Percentiles rank a stretch among this genome's conserved stretches.
Evolutionary conservation across 2,113 vertebrate genomes (phyloP).

Genomic region (Potamarius usumacintae): DNA sequence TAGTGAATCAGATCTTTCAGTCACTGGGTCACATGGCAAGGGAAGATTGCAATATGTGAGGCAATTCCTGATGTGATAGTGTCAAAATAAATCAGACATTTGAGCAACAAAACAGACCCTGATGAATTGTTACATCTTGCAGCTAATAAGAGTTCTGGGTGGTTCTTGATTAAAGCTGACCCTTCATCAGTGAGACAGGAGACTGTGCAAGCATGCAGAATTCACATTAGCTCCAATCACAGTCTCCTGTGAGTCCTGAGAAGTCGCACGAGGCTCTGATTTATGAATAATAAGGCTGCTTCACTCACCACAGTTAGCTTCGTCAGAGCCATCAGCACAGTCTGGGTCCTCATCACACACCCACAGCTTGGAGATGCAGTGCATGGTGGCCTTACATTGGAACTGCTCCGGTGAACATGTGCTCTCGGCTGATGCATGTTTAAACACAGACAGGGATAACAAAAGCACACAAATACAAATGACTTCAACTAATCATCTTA

Average conservation of each 20-base stretch:
- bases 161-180: constrained; percentile 52
- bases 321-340: constrained; percentile 94
- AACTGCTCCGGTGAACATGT: constrained; percentile 98
- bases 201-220: constrained; percentile 40
- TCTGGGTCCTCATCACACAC: constrained; percentile 97
- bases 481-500: background rate
- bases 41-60: constrained; percentile 47
- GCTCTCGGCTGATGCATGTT: constrained; percentile 84
- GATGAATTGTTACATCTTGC: constrained; percentile 50
- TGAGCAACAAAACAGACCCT: constrained; percentile 44
- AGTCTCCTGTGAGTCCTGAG: constrained; percentile 24
- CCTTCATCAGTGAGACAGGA: constrained; percentile 46
- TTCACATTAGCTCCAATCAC: constrained; percentile 58
- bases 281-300: constrained; percentile 55
- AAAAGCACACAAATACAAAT: background rate
- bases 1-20: constrained; percentile 10
- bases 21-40: background rate
- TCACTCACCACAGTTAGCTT: constrained; percentile 94
- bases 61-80: constrained; percentile 36
- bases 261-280: constrained; percentile 47
- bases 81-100: constrained; percentile 49
- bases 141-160: constrained; percentile 49
- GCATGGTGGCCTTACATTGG: constrained; percentile 95
- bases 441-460: constrained; percentile 22
- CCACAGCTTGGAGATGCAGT: constrained; percentile 98